A percentile compares a stretch with the other conserved stretches of the same genome.
Conservation (phyloP, 2,888 invertebrate genomes). For the Fissipunctia ypsillon region DNA sequence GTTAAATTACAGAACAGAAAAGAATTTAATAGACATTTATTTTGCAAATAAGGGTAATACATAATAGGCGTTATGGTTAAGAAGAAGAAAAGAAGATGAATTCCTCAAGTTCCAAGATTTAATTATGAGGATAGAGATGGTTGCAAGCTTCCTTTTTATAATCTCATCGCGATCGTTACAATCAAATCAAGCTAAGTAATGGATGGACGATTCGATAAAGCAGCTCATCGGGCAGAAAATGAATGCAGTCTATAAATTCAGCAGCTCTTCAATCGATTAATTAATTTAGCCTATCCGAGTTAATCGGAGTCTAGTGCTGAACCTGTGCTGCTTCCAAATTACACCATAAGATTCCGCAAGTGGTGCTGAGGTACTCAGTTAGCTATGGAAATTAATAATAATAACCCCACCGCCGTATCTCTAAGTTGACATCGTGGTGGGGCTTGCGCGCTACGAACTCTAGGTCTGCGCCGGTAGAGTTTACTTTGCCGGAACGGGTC, state of each 20-base stretch:
- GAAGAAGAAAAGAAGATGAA: conserved; percentile 10
- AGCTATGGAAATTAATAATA: too few relatives aligned
- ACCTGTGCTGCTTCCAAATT: background rate
- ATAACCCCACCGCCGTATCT: too few relatives aligned
- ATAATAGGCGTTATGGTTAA: too few relatives aligned
- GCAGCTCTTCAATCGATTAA: background rate
- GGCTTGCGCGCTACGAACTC: too few relatives aligned
- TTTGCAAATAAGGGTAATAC: too few relatives aligned
- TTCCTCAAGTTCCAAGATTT: conserved; percentile 10
- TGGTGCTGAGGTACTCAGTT: too few relatives aligned
- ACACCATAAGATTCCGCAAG: background rate
- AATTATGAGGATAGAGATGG: conserved; percentile 13
- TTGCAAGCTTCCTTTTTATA: background rate
- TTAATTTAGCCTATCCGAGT: background rate
- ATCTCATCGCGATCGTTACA: background rate
- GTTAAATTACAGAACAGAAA: conserved; percentile 25
- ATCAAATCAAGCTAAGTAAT: background rate
- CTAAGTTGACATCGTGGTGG: too few relatives aligned
- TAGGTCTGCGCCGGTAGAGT: too few relatives aligned
- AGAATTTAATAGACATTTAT: too few relatives aligned
- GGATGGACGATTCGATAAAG: background rate
- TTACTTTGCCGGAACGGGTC: too few relatives aligned
- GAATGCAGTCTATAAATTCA: background rate
- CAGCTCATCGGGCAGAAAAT: background rate
- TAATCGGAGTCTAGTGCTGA: background rate